Base-by-base conservation (phyloP, 1,140 invertebrate genomes). In the Lamellibrachia luymesi region DNA sequence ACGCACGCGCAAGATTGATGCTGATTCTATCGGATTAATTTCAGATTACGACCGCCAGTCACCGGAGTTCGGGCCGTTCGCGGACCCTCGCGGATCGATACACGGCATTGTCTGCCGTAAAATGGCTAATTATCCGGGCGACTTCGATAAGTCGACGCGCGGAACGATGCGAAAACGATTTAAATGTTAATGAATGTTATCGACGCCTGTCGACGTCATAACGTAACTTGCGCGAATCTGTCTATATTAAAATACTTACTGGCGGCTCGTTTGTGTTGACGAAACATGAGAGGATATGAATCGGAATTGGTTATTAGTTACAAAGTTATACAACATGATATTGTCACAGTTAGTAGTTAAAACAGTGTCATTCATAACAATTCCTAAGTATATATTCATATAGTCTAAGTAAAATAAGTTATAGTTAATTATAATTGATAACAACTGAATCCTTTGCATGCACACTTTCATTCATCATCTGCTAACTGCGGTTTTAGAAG, bases 1-100 rank as follows among this genome's bases (percentile, higher is more conserved):
- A 80, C 64, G 64, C 64, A 80, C 64, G 64, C 64, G 64, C 64
- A 80, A 80, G 64, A 80, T 80, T 80, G 64, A 80, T 80, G 64
- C 13, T 80, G 64, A 80, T 80, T 80, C 64, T 2, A 80, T 80
- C 64, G 64, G 64, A 80, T 80, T 80, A 80, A 80, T 80, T 80
- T 80, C 64, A 80, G 7, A 80, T 80, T 80, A 80, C 64, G 64
- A 80, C 13, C 13, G 25, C 64, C 52, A 2, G 64, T 80, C 64
- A 80, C 6, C 64, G 13, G 13, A 10, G 64, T 22, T 22, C 13
- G 2, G 64, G 7, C 64, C 7, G 17, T 22, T 17, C 64, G 64
- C 5, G 2, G 64, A 22, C 64, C 17, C 64, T 10, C 64, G 64
- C 17, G 64, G 4, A 80, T 80, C 64, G 13, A 80, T 80, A 80